Evolutionary conservation across 2,797 vertebrate species (phyloP), one percentile per base, ranked within the genome.

Genomic region (Adrianichthys oophorus): DNA sequence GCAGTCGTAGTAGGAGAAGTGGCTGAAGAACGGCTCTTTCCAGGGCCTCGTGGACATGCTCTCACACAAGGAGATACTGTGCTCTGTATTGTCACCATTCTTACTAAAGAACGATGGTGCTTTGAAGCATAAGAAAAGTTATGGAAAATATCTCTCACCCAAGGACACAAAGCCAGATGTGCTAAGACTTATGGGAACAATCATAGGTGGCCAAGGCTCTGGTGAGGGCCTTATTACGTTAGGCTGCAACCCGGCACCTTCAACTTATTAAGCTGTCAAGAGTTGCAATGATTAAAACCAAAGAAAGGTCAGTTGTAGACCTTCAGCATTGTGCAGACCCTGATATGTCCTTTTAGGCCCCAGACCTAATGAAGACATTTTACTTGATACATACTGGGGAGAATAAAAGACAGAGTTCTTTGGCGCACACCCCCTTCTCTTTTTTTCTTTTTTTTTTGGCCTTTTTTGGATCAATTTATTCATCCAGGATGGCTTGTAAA

Each of bases 261-360:
- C 95, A 94, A 95, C 93, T 97, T 98, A 97, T 97, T 97, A 98
- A 98, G 93, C 93, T 98, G 95, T 98, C 90, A 85, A 93, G 94
- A 95, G 93, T 94, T 95, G 93, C 93, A 94, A 94, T 98, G 96
- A 98, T 98, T 98, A 98, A 98, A 98, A 98, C 94, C 93, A 95
- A 96, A 94, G 93, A 96, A 95, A 96, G 96, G 95, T 98, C 95
- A 96, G 87, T 83, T 59, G 62, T 79, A 94, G 95, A 96, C 95
- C 93, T 95, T 96, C 91, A 89, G 90, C 92, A 92, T 94, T 94
- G 94, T 92, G 85, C 90, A 92, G 91, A 85, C 88, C 87, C 90
- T 95, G 91, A 87, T 94, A 94, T 95, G 96, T 96, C 94, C 93
- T 94, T 93, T 92, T 87, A 92, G 92, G 91, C 90, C 92, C 91